Evolutionary conservation across 1,140 invertebrate genomes (phyloP).

Genomic region (Pissodes strobi): DNA sequence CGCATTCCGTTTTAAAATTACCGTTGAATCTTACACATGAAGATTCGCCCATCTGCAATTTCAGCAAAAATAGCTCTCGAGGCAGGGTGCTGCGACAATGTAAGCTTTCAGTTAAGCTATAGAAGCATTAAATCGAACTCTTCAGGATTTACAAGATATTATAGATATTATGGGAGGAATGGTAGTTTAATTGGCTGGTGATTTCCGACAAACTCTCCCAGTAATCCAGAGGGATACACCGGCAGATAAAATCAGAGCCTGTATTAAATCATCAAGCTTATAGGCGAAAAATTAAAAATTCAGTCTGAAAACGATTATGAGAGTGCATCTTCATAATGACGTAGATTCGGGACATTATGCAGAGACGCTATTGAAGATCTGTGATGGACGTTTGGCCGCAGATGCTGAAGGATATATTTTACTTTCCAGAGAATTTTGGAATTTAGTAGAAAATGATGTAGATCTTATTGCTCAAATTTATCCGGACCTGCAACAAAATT

Average conservation of each 20-base stretch:
- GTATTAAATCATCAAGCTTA: conserved; percentile 54
- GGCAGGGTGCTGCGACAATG: conserved; percentile 47
- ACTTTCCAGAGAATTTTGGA: conserved; percentile 52
- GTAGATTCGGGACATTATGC: conserved; percentile 50
- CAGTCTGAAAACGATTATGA: conserved; percentile 55
- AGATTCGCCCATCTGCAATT: conserved; percentile 40
- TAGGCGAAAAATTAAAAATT: conserved; percentile 55
- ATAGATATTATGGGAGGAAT: conserved; percentile 25
- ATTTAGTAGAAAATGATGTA: no score
- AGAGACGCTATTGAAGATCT: conserved; percentile 47
- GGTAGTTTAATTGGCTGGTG: conserved; percentile 56
- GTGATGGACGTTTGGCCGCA: conserved; percentile 55
- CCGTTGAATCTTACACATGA: conserved; percentile 50
- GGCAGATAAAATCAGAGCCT: conserved; percentile 57
- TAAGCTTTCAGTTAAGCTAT: conserved; percentile 49
- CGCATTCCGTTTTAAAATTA: conserved; percentile 51
- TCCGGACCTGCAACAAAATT: conserved; percentile 35
- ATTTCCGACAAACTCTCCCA: conserved; percentile 61
- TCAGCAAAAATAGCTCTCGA: conserved; percentile 42
- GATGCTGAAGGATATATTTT: conserved; percentile 50
- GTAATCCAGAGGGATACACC: conserved; percentile 55
- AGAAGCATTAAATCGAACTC: conserved; percentile 53
- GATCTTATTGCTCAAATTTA: conserved; percentile 40
- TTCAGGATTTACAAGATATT: conserved; percentile 49
- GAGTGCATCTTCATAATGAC: conserved; percentile 54